Evolutionary conservation across 2,797 vertebrate species (phyloP).

Genomic region (Silurus lanzhouensis): DNA sequence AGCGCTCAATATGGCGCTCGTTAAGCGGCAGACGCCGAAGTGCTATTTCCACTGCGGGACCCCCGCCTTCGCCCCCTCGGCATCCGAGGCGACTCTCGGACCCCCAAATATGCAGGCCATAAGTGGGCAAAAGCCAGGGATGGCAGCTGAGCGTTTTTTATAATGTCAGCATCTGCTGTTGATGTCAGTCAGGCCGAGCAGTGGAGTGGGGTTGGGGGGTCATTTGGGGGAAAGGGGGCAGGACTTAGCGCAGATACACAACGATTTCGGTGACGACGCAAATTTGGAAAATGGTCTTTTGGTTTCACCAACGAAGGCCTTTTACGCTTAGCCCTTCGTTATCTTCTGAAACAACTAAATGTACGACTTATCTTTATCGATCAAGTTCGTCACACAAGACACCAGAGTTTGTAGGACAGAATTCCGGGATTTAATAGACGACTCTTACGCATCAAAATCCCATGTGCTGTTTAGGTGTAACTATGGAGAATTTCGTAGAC

Average conservation of each 20-base stretch:
- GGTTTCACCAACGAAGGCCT: no score
- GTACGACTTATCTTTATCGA: no score
- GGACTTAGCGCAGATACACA: conserved; percentile 64
- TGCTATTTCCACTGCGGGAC: conserved; percentile 86
- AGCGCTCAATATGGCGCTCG: conserved; percentile 32
- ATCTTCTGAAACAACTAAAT: no score
- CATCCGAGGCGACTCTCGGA: conserved; percentile 73
- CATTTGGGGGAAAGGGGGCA: not conserved
- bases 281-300: conserved; percentile 70
- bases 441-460: no score
- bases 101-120: conserved; percentile 91
- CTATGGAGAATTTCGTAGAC: no score
- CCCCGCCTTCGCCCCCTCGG: conserved; percentile 63
- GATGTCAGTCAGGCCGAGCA: conserved; percentile 84
- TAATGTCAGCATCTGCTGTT: conserved; percentile 99
- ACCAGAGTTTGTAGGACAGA: no score
- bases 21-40: conserved; percentile 45
- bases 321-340: no score
- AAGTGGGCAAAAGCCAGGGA: conserved; percentile 91
- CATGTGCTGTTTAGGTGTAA: no score
- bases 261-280: conserved; percentile 34
- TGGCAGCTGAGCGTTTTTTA: conserved; percentile 92
- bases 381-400: no score
- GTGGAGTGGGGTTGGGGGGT: not conserved
- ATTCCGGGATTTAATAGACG: no score